Evolutionary conservation across 1,140 invertebrate species (phyloP).

Genomic region (Armadillidium nasatum): DNA sequence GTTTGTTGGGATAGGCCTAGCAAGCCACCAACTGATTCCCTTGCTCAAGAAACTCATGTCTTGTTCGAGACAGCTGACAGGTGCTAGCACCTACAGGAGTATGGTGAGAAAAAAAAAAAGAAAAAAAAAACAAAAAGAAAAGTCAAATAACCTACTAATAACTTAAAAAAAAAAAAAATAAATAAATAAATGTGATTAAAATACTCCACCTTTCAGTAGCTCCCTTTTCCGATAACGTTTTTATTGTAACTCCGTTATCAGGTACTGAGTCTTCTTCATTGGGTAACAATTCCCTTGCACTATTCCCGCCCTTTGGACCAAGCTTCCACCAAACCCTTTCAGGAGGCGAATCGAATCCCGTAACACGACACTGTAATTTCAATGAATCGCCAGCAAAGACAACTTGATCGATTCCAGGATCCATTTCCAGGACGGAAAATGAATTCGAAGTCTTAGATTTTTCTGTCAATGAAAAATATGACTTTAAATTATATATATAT

Average conservation of each 20-base stretch:
- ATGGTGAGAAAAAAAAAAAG: no score
- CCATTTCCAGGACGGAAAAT: slow-evolving; percentile 36
- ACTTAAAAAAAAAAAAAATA: no score
- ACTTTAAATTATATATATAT: no score
- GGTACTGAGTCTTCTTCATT: not conserved
- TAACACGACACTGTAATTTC: slow-evolving; percentile 36
- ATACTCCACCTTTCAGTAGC: not conserved
- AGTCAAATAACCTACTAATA: no score
- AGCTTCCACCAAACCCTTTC: slow-evolving; percentile 29
- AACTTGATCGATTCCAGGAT: slow-evolving; percentile 39
- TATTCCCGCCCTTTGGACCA: not conserved
- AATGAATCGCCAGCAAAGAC: slow-evolving; percentile 43
- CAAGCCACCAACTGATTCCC: no score
- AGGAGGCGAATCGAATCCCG: slow-evolving; percentile 27
- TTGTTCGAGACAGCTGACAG: no score
- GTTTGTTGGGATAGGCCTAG: no score
- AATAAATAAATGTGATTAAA: no score
- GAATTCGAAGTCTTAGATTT: not conserved
- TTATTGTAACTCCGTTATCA: not conserved
- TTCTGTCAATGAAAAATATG: slow-evolving; percentile 29
- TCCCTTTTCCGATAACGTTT: not conserved
- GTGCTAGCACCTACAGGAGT: no score
- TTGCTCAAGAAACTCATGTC: no score
- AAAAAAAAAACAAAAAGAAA: no score
- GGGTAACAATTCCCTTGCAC: not conserved